A percentile compares a stretch with the other conserved stretches of the same genome.
Conservation (phyloP, 1,140 invertebrate genomes). For the Drosophila sulfurigaster region DNA sequence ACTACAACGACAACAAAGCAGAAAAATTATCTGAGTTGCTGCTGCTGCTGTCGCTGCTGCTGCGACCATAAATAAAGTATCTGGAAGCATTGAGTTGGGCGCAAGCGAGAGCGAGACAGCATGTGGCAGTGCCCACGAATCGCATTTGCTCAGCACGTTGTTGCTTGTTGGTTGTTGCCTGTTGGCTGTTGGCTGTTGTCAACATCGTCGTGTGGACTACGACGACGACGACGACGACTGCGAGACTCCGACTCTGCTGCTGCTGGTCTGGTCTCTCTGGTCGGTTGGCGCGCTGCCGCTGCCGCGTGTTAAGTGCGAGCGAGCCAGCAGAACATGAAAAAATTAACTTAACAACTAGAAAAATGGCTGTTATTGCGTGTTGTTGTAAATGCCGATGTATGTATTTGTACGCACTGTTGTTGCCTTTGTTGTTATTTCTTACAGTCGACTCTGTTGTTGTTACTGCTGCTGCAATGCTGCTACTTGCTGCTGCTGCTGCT, state of each 20-base stretch:
- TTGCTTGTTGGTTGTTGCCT: conserved; percentile 52
- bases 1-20: conserved; percentile 29
- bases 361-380: conserved; percentile 85
- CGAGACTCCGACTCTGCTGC: background rate
- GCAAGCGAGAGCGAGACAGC: conserved; percentile 61
- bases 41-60: conserved; percentile 52
- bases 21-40: conserved; percentile 62
- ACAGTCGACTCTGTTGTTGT: conserved; percentile 20
- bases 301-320: conserved; percentile 59
- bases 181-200: conserved; percentile 46
- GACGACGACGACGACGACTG: background rate
- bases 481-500: conserved; percentile 43
- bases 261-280: background rate
- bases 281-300: conserved; percentile 17
- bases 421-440: conserved; percentile 50
- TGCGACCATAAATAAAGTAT: conserved; percentile 84
- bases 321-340: conserved; percentile 84
- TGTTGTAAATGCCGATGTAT: conserved; percentile 83
- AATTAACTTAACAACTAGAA: conserved; percentile 85
- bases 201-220: conserved; percentile 17
- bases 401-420: conserved; percentile 76
- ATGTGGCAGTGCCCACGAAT: conserved; percentile 62
- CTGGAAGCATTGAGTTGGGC: conserved; percentile 53
- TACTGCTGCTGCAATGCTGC: conserved; percentile 37
- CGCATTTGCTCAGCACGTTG: conserved; percentile 54